phyloP scores from a whole-genome alignment of 2,797 vertebrate genomes.

The Helarctos malayanus region DNA sequence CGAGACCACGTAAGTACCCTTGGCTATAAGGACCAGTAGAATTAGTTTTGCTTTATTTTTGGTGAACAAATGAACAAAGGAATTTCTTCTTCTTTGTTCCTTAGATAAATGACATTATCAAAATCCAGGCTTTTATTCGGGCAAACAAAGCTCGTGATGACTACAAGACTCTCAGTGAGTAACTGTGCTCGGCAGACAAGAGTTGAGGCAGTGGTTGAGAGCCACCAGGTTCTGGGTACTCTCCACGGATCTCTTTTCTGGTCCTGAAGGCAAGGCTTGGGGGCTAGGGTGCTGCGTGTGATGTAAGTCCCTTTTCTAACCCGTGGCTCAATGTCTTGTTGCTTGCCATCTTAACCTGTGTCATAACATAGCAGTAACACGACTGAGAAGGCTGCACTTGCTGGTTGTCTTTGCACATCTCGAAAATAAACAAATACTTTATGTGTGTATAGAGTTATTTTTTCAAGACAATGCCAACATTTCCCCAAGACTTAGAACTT shows the following conservation, averaged over 20 bases:
- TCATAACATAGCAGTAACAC: neutral
- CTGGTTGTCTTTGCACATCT: neutral
- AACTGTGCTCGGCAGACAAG: conserved; percentile 21
- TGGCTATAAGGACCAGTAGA: neutral
- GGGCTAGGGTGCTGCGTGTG: neutral
- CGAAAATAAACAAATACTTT: neutral
- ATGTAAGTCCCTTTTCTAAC: neutral
- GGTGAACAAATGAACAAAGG: neutral
- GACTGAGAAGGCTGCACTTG: neutral
- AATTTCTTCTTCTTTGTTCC: conserved; percentile 49
- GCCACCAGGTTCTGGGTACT: conserved; percentile 8
- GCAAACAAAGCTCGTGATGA: conserved; percentile 99
- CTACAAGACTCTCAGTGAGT: conserved; percentile 99
- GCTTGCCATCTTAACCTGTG: neutral
- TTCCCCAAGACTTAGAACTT: neutral
- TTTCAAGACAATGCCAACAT: neutral
- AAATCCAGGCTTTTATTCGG: conserved; percentile 98
- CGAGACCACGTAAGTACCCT: conserved; percentile 93
- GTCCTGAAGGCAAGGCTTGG: conserved; percentile 68
- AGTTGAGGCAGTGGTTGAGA: neutral
- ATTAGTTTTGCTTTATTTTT: neutral
- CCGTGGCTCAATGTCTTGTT: neutral
- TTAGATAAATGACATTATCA: conserved; percentile 96
- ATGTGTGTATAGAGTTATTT: neutral
- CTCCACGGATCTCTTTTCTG: conserved; percentile 50